Evolutionary conservation across 2,797 vertebrate genomes (phyloP).

Genomic region (Simalia tracyae): DNA sequence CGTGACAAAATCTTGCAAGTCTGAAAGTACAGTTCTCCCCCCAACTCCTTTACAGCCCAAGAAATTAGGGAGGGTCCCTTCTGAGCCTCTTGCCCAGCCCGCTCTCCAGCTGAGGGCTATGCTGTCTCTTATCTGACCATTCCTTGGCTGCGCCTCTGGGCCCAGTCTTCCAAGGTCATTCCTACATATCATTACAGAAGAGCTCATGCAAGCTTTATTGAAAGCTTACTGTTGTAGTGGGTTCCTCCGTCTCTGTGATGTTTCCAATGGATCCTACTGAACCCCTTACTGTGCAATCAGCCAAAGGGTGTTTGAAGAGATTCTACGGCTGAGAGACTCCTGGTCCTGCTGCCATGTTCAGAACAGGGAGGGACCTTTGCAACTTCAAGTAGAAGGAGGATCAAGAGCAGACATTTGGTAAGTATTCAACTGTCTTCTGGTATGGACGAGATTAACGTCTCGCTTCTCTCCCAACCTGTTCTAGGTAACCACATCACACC

Average conservation of each 20-base stretch:
- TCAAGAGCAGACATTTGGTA: neutral
- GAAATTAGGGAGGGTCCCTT: neutral
- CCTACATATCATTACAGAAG: neutral
- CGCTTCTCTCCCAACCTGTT: conserved; percentile 12
- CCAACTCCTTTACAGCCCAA: neutral
- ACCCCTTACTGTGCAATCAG: conserved; percentile 51
- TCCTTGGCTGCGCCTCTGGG: too few species aligned
- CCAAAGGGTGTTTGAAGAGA: conserved; percentile 54
- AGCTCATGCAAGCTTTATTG: neutral
- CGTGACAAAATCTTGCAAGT: neutral
- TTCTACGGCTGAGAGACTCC: conserved; percentile 54
- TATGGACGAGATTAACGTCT: neutral
- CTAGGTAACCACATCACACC: conserved; percentile 94
- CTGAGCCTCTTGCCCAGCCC: neutral
- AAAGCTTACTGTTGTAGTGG: neutral
- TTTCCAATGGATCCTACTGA: conserved; percentile 61
- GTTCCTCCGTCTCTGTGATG: conserved; percentile 53
- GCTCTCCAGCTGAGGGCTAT: neutral
- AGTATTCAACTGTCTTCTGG: neutral
- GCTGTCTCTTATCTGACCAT: too few species aligned
- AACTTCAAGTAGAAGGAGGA: neutral
- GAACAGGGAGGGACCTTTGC: neutral
- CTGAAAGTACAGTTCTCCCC: neutral
- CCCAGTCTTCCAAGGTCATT: neutral
- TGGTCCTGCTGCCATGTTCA: neutral